Base-by-base conservation (phyloP, 2,888 invertebrate species). In the Balanococcus diminutus region DNA sequence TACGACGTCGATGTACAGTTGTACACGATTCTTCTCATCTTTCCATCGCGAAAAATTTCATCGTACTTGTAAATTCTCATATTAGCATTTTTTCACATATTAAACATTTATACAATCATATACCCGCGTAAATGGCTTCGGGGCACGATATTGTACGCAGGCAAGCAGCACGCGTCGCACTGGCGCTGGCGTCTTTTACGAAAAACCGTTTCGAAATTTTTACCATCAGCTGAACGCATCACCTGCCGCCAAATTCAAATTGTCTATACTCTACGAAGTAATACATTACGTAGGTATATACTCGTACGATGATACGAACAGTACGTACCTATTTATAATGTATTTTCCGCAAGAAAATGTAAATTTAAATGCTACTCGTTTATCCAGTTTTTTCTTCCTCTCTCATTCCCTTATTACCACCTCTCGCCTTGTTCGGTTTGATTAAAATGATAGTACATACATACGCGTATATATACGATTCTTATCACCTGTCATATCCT, bases 401-500 rank as follows among this genome's bases (percentile, higher is more conserved):
- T 75, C 8, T 19, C n/a, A 11, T 31, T 16, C 28, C 16, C n/a
- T n/a, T n/a, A n/a, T n/a, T n/a, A n/a, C n/a, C n/a, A 31, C 16
- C 28, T 72, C 31, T 36, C 19, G 9, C 19, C 16, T 1, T 9
- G 25, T n/a, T 72, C 9, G 16, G 31, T 28, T 79, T 79, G 36
- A 31, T 79, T 79, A 79, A n/a, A 79, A 79, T 79, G 36, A 36
- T 79, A 79, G 75, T 36, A 79, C 36, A 28, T 16, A 28, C 67
- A 28, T 67, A 67, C 67, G 61, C 61, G 28, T 28, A 79, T 31
- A n/a, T n/a, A n/a, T n/a, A n/a, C n/a, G 75, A 79, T 82, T 82
- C 82, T 56, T 82, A 82, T 82, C 82, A 82, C 82, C 82, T 82
- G 82, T 82, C 82, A 82, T 82, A 82, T 82, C 82, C 82, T 82